Conservation (phyloP, 2,888 invertebrate genomes). For the Drosophila multiciliata region DNA sequence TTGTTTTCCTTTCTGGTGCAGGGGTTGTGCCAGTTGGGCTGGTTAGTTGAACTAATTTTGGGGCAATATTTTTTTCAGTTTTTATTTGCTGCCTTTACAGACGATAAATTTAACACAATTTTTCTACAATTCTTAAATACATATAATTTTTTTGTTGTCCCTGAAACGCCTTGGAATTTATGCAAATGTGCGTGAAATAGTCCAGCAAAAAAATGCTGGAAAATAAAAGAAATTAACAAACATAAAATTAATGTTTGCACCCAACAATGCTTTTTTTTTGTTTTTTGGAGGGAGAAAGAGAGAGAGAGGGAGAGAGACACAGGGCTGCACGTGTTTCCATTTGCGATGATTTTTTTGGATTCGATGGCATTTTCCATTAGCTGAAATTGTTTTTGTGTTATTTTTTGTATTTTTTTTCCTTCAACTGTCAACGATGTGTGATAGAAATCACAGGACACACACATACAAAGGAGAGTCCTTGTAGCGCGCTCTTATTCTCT, state of each 20-base stretch:
- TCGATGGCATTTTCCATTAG: slow-evolving; percentile 40
- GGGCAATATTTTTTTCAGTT: slow-evolving; percentile 38
- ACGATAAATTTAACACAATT: slow-evolving; percentile 76
- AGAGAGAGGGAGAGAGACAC: background rate
- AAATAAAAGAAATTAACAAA: slow-evolving; percentile 82
- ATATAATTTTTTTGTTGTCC: slow-evolving; percentile 4
- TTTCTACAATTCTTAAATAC: slow-evolving; percentile 52
- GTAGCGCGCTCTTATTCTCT: background rate
- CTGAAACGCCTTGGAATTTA: slow-evolving; percentile 65
- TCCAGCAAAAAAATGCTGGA: slow-evolving; percentile 49
- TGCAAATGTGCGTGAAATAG: slow-evolving; percentile 81
- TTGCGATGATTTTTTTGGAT: slow-evolving; percentile 43
- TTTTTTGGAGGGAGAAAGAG: slow-evolving; percentile 29
- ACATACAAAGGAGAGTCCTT: slow-evolving; percentile 8
- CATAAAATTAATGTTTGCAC: slow-evolving; percentile 83
- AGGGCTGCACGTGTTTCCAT: slow-evolving; percentile 71
- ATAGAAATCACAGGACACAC: slow-evolving; percentile 60
- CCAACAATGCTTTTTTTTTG: slow-evolving; percentile 62
- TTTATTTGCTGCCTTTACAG: slow-evolving; percentile 60
- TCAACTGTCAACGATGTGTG: slow-evolving; percentile 62
- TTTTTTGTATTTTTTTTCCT: background rate
- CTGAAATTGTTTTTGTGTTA: slow-evolving; percentile 58
- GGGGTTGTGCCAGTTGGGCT: slow-evolving; percentile 26
- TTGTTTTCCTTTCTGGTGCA: slow-evolving; percentile 34
- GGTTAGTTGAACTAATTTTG: slow-evolving; percentile 75